Evolutionary conservation across 2,113 vertebrate species (phyloP), one percentile per base, ranked within the genome.

Genomic region (Zootoca vivipara): DNA sequence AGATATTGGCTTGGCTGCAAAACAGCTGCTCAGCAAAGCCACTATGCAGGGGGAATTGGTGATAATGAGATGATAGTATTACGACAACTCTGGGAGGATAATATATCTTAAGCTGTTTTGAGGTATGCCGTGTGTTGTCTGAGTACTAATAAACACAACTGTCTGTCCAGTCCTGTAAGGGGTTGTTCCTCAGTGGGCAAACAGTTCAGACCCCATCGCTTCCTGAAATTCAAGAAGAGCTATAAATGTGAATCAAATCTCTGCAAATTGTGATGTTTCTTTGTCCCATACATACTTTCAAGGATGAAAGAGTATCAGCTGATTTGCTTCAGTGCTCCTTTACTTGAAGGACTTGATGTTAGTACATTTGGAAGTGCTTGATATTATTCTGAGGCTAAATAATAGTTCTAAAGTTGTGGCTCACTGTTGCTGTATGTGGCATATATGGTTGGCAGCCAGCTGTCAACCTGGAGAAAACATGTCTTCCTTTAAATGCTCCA

Each of bases 1-100:
- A 95, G 95, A 96, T 96, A 96, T 95, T 93, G 94, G 91, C 94
- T 96, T 95, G 90, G 93, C 91, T 96, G 91, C 88, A 89, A 93
- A 97, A 96, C 93, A 96, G 94, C 95, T 96, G 94, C 92, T 96
- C 91, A 89, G 94, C 85, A 85, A 96, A 93, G 92, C 91, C 89
- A 94, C 88, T 67, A 22, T 94, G 90, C 90, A 93, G 94, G 85
- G 64, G 92, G 90, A 94, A 95, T 22, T 80, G 64, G 91, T 92
- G 90, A 94, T 96, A 96, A 96, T 95, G 95, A 96, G 92, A 94
- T 93, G 93, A 93, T 91, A 88, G 80, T 93, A 90, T 93, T 93
- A 94, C 67, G 95, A 90, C 84, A 87, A 88, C 64, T 84, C 28
- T 85, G 78, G 62, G 52, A 95, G 75, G 3, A 75, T 77, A 89